Conservation (phyloP, 2,113 vertebrate species). For the Macquaria ambigua region DNA sequence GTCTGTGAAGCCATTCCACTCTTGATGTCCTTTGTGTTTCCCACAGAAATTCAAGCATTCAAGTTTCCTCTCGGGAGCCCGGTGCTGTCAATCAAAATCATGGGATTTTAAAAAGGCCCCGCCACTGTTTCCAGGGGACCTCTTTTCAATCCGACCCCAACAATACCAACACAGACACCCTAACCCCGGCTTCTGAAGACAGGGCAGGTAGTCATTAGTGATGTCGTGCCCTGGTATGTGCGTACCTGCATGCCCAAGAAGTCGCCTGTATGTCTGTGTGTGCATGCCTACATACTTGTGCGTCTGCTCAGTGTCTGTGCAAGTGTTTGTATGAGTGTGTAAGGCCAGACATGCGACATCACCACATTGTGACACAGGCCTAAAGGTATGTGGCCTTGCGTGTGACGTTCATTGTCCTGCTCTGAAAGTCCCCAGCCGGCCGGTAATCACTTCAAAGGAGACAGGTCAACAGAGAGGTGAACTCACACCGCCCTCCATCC, state of each 20-base stretch:
- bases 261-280: constrained; percentile 8
- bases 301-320: constrained; percentile 30
- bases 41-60: constrained; percentile 70
- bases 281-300: constrained; percentile 39
- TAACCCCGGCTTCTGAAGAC: constrained; percentile 52
- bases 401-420: constrained; percentile 76
- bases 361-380: constrained; percentile 66
- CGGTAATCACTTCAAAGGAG: constrained; percentile 82
- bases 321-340: constrained; percentile 38
- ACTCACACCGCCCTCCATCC: constrained; percentile 64
- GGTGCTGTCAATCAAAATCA: constrained; percentile 76
- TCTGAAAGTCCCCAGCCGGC: constrained; percentile 69
- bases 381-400: constrained; percentile 75
- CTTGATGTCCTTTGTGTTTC: constrained; percentile 64
- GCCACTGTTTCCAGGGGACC: constrained; percentile 44
- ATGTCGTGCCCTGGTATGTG: constrained; percentile 61
- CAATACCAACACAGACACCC: constrained; percentile 59
- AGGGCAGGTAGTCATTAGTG: constrained; percentile 75
- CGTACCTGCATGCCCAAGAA: constrained; percentile 49
- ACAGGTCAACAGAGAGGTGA: constrained; percentile 79
- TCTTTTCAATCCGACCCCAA: constrained; percentile 58
- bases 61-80: constrained; percentile 64
- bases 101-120: constrained; percentile 51
- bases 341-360: constrained; percentile 56
- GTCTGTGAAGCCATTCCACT: constrained; percentile 46